These are phyloP conservation scores for Danio jaintianensis DNA, from an alignment of 2,797 vertebrate species.

Conservation along the genomic window DNA sequence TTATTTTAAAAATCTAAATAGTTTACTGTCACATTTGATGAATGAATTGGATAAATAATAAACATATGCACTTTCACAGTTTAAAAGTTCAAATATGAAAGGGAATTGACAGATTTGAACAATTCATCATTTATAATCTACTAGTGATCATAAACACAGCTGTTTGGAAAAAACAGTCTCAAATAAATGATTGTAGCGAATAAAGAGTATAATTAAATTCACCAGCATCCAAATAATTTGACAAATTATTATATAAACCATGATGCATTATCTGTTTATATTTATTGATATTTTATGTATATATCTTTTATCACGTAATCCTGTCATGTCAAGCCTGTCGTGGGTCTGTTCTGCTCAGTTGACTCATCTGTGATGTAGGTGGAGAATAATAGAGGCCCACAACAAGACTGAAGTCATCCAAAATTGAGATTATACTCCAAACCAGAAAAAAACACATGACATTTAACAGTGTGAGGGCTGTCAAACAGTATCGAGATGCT, in stretches of 20 bases:
- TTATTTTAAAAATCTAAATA: too few species aligned
- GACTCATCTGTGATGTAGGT: constrained; percentile 6
- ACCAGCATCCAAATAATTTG: neutral
- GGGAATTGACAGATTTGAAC: neutral
- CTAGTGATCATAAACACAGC: neutral
- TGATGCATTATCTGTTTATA: too few species aligned
- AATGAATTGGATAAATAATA: neutral
- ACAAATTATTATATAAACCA: neutral
- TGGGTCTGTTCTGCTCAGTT: neutral
- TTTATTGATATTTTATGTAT: too few species aligned
- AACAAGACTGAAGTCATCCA: constrained; percentile 12
- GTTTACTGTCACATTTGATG: too few species aligned
- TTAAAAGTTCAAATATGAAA: neutral
- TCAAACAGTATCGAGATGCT: neutral
- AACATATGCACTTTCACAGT: neutral
- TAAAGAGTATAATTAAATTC: neutral
- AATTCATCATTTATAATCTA: too few species aligned
- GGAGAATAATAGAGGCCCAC: constrained; percentile 7
- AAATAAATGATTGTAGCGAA: neutral
- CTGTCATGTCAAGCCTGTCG: neutral
- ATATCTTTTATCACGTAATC: neutral
- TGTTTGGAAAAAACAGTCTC: neutral
- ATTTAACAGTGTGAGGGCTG: neutral
- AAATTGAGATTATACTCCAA: neutral
- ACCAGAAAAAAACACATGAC: constrained; percentile 8